Evolutionary conservation across 2,888 invertebrate genomes (phyloP), one percentile per base, ranked within the genome.

Genomic region (Cinara cedri): DNA sequence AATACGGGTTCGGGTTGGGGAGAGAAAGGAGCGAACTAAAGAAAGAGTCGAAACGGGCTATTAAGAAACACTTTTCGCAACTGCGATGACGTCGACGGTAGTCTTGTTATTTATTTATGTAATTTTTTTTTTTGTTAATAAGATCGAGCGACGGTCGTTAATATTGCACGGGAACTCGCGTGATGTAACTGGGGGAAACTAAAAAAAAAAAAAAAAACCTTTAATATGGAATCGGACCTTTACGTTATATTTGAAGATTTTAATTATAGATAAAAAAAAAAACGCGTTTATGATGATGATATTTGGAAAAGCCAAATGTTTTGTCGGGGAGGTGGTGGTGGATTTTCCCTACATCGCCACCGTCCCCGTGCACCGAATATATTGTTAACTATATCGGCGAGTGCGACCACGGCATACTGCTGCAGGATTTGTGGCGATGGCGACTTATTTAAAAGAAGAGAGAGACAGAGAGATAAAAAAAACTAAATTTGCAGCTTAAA

Each of bases 231-330:
- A 68, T 76, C 66, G 75, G 75, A 76, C 66, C 66, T 66, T 66
- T 46, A 68, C 76, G 76, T 60, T 68, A 68, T 78, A 68, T 78
- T 78, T 68, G 76, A 68, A 78, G 76, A 78, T 78, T 78, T 78
- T 78, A 78, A 78, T 78, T 78, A 78, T 78, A 78, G 76, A 78
- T 78, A 78, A 78, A 49, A 34, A 34, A 34, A 34, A 34, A 19
- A 19, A 60, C 68, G 76, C 76, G 68, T 68, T 78, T 78, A 78
- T 78, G 76, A 78, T 78, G 76, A 78, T 78, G 76, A 78, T 78
- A 78, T 78, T 78, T 78, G 76, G 76, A 68, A 78, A 76, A 78
- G 76, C 49, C 76, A 78, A 34, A 78, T 68, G 76, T 68, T 60
- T 78, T 54, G 42, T 14, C 10, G 16, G 14, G 4, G 4, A 42